Evolutionary conservation across 2,888 invertebrate genomes (phyloP), one percentile per base, ranked within the genome.

Genomic region (Tuta absoluta): DNA sequence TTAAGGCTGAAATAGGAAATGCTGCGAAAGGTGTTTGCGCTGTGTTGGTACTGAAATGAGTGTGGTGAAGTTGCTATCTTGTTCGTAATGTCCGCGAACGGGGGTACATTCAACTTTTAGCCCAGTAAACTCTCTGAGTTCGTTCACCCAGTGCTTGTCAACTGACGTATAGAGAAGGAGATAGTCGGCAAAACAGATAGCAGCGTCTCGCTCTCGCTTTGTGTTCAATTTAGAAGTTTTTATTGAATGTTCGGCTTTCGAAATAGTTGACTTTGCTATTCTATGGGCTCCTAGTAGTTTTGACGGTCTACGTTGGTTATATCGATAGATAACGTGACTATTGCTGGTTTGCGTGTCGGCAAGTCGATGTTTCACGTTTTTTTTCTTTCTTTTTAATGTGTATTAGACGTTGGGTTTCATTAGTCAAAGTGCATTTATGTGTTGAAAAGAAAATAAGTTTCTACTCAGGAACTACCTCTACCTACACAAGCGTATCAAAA

Each of bases 51-150:
- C 67, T 72, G 68, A 67, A 69, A 68, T 73, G 74, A 73, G 78
- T 84, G 84, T 87, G 89, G 88, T 89, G 86, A 89, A 91, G 90
- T 91, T 90, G 90, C 90, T 91, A 91, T 91, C 91, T 91, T 91
- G 90, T 91, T 91, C 89, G 90, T 91, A 88, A 91, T 89, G 91
- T 91, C 91, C 91, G 91, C 91, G 91, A 90, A 90, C 89, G 89
- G 87, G 86, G 88, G 91, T 91, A 89, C 92, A 84, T 91, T 92
- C 91, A 92, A 91, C 92, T 92, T 92, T 92, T 92, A 92, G 91
- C 92, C 92, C 87, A 92, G 91, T 92, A 92, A 92, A 92, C 92
- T 92, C 91, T 80, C 83, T 71, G 82, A 88, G 92, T 91, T 91
- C 92, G 83, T 91, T 92, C 92, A 92, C 92, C 92, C 91, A 92